Evolutionary conservation across 2,888 invertebrate species (phyloP).

Genomic region (Slavum lentiscoides): DNA sequence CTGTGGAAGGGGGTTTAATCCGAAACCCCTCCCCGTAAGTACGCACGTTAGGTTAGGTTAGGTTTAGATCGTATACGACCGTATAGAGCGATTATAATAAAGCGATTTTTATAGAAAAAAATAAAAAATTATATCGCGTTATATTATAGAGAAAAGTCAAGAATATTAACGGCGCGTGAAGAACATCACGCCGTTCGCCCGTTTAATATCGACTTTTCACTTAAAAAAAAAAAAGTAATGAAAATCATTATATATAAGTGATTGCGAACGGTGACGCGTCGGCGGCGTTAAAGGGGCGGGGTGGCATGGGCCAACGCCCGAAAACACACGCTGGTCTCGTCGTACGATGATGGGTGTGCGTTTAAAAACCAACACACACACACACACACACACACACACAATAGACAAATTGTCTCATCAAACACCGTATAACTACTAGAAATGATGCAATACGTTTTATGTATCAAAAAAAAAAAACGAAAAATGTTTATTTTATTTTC

Average conservation of each 20-base stretch:
- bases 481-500: conserved; percentile 6
- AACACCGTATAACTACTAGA: conserved; percentile 4
- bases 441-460: conserved; percentile 6
- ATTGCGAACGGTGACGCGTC: conserved; percentile 36
- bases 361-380: conserved; percentile 4
- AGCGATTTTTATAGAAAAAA: too few species aligned
- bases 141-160: neutral
- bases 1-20: too few species aligned
- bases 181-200: neutral
- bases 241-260: conserved; percentile 44
- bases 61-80: too few species aligned
- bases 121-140: neutral
- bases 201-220: conserved; percentile 40
- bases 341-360: neutral
- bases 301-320: conserved; percentile 49
- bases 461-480: neutral
- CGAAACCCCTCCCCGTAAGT: too few species aligned
- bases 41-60: too few species aligned
- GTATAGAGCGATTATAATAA: too few species aligned
- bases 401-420: conserved; percentile 48
- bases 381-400: conserved; percentile 21
- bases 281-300: conserved; percentile 41
- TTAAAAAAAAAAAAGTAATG: conserved; percentile 30
- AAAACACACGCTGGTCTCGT: conserved; percentile 7
- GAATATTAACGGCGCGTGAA: neutral